phyloP scores from a whole-genome alignment of 2,113 vertebrate genomes.

The Tautogolabrus adspersus region DNA sequence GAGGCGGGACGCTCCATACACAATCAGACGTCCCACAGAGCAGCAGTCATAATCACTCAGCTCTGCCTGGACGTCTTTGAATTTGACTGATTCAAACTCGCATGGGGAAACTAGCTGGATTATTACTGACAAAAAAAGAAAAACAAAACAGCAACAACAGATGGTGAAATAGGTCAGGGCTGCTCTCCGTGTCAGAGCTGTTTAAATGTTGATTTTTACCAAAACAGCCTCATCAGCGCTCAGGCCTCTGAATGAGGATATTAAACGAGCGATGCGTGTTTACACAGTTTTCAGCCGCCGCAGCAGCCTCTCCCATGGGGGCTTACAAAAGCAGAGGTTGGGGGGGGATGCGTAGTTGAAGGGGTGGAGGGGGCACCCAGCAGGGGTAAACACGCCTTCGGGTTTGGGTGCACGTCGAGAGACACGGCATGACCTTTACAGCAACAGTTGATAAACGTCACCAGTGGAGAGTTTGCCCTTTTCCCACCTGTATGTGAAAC shows the following conservation, averaged over 20 bases:
- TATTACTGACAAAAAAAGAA: not conserved
- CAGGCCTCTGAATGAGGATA: constrained; percentile 13
- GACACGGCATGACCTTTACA: constrained; percentile 75
- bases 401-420: constrained; percentile 57
- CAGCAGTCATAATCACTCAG: constrained; percentile 8
- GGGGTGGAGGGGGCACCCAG: constrained; percentile 8
- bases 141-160: not conserved
- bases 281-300: constrained; percentile 2
- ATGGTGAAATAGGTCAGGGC: constrained; percentile 14
- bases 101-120: not conserved
- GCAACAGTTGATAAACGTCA: constrained; percentile 69
- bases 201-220: constrained; percentile 15
- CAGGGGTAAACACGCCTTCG: constrained; percentile 60
- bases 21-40: constrained; percentile 1
- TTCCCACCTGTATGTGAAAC: constrained; percentile 70
- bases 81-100: not conserved
- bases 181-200: not conserved
- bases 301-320: constrained; percentile 20
- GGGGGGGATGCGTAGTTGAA: not conserved
- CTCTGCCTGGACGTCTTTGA: not conserved
- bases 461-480: constrained; percentile 78
- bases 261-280: constrained; percentile 11
- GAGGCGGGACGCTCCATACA: not conserved
- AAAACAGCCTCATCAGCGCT: constrained; percentile 26
- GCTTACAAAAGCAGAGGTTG: constrained; percentile 39